Evolutionary conservation across 2,113 vertebrate species (phyloP), one percentile per base, ranked within the genome.

Genomic region (Anguilla japonica): DNA sequence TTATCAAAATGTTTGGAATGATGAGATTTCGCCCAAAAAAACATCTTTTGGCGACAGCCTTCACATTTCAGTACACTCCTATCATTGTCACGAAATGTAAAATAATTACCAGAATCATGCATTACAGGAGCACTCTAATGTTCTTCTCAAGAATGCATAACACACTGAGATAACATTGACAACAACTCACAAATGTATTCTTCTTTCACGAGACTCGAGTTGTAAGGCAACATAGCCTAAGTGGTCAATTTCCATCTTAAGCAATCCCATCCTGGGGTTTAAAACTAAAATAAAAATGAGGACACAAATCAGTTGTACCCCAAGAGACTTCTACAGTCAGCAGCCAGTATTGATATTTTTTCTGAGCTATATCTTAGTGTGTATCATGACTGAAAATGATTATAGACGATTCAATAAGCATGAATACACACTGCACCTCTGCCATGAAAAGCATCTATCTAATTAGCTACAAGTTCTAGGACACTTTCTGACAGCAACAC

Each of bases 181-280:
- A 75, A 34, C 60, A 67, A 26, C 22, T 67, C 81, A 50, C 18
- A 50, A 5, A 14, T 46, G 41, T 46, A 50, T 82, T 50, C 13
- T 0, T 26, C 41, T 16, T 82, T 82, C 22, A 82, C 41, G 0
- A 50, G 81, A 46, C 22, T 46, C 18, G n/a, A 46, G 41, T 22
- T 43, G 6, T 46, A 22, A 22, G 41, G 8, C 41, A 2, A 40
- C 34, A 26, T 26, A 67, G 71, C 26, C 40, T 81, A 81, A 82
- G 20, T 82, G 81, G 81, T 53, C n/a, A 20, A 56, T 82, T 56
- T 82, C 46, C 46, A 82, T 82, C 43, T 29, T 56, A 82, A 53
- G 46, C n/a, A 82, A 5, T 6, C 26, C 80, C 80, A 81, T 26
- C 41, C 41, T 26, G 40, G 34, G 40, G 20, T 26, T 82, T n/a